Evolutionary conservation across 92 coral and sea anemone genomes (phyloP), one percentile per base, ranked within the genome.

Genomic region (Porites divaricata): DNA sequence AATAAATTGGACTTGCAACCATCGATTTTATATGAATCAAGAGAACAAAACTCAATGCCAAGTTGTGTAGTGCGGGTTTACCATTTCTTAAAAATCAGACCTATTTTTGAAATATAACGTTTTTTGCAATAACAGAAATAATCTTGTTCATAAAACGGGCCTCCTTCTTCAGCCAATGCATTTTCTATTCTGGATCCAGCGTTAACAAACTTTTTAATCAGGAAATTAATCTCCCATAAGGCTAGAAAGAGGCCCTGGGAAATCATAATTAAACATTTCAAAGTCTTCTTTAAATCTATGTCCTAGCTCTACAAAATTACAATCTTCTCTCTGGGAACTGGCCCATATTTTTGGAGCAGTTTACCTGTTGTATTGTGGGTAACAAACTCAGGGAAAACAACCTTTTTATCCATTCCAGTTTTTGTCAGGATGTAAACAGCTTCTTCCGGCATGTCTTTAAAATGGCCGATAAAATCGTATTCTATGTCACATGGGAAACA

Each of bases 401-500:
- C 64, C 17, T 51, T 64, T 21, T 14, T 8, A 75, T 75, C 79
- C 81, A 73, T 74, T 73, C 79, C 80, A 11, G 71, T 74, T 63
- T 75, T 45, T 63, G 67, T 69, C n/a, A 83, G 58, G 6, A 58
- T n/a, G 61, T 72, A 73, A 0, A 66, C 10, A 25, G 72, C 87
- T 65, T 83, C 87, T 19, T 78, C 68, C 15, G 23, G 26, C 61
- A 83, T 74, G 8, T 67, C 51, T 23, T 74, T 72, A n/a, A 83
- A 52, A 23, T 76, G 72, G 23, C 87, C 87, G 20, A 83, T 83
- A 21, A 83, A 83, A n/a, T 74, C 81, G 26, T 74, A 83, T 2
- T 63, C 26, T 1, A 83, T 74, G 59, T 75, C 10, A 50, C 87
- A 83, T 5, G 87, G 87, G 15, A 59, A 81, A 21, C 87, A 83